Conservation (phyloP, 2,113 vertebrate genomes). For the Jaculus jaculus region DNA sequence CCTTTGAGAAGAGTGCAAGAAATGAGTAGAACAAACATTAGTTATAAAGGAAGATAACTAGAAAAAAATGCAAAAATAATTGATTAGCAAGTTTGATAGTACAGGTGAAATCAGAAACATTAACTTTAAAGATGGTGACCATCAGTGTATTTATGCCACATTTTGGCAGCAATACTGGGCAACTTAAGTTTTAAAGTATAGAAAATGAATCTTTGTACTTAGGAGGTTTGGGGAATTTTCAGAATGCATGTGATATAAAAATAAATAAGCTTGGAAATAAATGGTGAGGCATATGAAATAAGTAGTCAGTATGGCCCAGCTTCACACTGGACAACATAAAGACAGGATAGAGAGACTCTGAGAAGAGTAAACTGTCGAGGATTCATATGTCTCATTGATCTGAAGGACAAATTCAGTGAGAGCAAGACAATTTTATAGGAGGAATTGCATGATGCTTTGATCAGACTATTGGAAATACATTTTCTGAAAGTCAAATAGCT, state of each 20-base stretch:
- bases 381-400: neutral
- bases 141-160: neutral
- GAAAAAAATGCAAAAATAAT: neutral
- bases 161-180: neutral
- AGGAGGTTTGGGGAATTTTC: neutral
- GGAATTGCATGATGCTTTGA: neutral
- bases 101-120: neutral
- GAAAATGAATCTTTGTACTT: neutral
- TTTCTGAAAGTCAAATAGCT: conserved; percentile 33
- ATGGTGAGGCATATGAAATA: neutral
- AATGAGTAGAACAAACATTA: neutral
- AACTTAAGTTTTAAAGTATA: conserved; percentile 4
- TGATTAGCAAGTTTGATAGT: neutral
- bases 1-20: neutral
- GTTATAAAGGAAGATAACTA: neutral
- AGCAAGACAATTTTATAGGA: neutral
- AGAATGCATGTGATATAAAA: neutral
- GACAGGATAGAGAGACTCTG: neutral
- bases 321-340: neutral
- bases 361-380: neutral
- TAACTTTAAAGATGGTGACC: neutral
- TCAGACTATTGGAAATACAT: neutral
- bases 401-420: neutral
- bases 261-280: neutral
- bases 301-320: neutral